Percentiles rank a stretch among this genome's conserved stretches.
Evolutionary conservation across 35 echinoderm and acorn worm genomes (phyloP).

Genomic region (Hemicentrotus pulcherrimus): DNA sequence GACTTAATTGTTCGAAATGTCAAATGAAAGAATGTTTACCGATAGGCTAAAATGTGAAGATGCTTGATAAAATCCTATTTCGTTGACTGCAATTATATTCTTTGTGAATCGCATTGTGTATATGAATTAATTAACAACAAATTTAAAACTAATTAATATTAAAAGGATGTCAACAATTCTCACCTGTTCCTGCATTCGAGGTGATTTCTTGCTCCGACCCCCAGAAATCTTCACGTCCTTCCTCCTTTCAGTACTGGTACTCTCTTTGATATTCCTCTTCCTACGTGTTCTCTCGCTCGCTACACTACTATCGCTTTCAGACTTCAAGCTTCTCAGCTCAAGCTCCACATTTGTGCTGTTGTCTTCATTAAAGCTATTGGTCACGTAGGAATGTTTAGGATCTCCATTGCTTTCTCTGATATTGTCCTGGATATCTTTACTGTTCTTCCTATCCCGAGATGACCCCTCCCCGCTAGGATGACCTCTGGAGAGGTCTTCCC

Average conservation of each 20-base stretch:
- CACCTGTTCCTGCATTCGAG: background rate
- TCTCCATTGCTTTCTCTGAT: background rate
- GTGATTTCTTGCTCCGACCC: background rate
- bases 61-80: too few relatives aligned
- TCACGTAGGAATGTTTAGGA: background rate
- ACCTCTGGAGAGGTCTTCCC: slow-evolving; percentile 6
- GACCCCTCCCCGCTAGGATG: background rate
- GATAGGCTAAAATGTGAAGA: too few relatives aligned
- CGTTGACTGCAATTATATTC: too few relatives aligned
- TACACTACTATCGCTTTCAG: background rate
- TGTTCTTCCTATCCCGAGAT: background rate
- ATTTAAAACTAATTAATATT: too few relatives aligned
- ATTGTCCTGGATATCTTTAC: background rate
- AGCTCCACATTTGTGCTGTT: slow-evolving; percentile 22
- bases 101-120: too few relatives aligned
- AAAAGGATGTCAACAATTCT: background rate
- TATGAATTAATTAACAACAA: too few relatives aligned
- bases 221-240: background rate
- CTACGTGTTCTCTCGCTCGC: background rate
- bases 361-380: background rate
- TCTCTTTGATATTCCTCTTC: background rate
- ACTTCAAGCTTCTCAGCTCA: background rate
- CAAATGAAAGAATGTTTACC: too few relatives aligned
- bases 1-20: too few relatives aligned
- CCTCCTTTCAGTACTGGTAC: background rate